A percentile compares a stretch with the other conserved stretches of the same genome.
These are phyloP conservation scores for Blennius ocellaris DNA, from an alignment of 2,113 vertebrate species.

Conservation along the genomic window DNA sequence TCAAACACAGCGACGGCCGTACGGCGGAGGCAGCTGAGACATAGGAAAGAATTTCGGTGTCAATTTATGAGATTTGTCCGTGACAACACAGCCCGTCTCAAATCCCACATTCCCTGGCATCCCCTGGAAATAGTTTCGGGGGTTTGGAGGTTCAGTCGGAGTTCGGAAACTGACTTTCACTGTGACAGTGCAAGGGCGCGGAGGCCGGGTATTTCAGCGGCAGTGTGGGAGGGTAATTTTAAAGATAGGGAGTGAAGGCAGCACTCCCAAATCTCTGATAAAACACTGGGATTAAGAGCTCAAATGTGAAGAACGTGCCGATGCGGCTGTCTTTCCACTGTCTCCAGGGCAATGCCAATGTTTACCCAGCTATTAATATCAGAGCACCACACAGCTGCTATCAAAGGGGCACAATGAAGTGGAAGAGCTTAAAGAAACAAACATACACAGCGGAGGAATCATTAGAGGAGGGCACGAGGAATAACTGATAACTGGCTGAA, in stretches of 20 bases:
- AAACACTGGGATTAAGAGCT: slow-evolving; percentile 73
- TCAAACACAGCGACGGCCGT: slow-evolving; percentile 10
- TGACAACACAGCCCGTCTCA: slow-evolving; percentile 37
- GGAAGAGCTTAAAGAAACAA: slow-evolving; percentile 25
- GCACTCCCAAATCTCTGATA: slow-evolving; percentile 62
- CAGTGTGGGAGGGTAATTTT: slow-evolving; percentile 51
- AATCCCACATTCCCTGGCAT: slow-evolving; percentile 42
- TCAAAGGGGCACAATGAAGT: slow-evolving; percentile 23
- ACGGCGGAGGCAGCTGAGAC: slow-evolving; percentile 36
- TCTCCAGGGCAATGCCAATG: slow-evolving; percentile 63
- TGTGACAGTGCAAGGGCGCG: slow-evolving; percentile 1
- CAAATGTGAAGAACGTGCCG: slow-evolving; percentile 47
- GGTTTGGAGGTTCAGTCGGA: slow-evolving; percentile 37
- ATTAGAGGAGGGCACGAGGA: slow-evolving; percentile 2
- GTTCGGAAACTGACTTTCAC: slow-evolving; percentile 24
- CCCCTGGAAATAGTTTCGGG: slow-evolving; percentile 48
- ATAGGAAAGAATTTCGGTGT: slow-evolving; percentile 59
- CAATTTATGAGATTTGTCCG: slow-evolving; percentile 44
- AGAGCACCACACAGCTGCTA: slow-evolving; percentile 35
- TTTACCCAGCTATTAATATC: slow-evolving; percentile 78
- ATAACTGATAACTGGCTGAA: slow-evolving; percentile 11
- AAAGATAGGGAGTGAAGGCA: slow-evolving; percentile 51
- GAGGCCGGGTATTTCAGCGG: slow-evolving; percentile 12
- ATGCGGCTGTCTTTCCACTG: slow-evolving; percentile 35
- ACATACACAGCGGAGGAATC: slow-evolving; percentile 1